A percentile compares a stretch with the other conserved stretches of the same genome.
Conservation (phyloP, 2,888 invertebrate species). For the Agonopterix arenella region DNA sequence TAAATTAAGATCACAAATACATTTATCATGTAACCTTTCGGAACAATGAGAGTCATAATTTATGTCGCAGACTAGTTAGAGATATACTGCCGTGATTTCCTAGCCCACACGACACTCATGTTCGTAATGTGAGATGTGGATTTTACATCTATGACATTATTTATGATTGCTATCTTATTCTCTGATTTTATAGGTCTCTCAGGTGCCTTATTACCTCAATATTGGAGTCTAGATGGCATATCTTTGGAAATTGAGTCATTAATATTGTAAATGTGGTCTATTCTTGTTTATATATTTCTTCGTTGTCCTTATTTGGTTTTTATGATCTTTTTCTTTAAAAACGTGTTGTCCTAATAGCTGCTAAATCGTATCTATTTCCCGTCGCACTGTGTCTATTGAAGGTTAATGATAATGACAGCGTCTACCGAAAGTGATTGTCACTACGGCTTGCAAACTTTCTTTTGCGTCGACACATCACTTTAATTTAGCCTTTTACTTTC, state of each 20-base stretch:
- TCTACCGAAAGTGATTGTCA: background rate
- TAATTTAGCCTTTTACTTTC: conserved; percentile 6
- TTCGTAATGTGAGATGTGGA: conserved; percentile 43
- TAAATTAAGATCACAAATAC: conserved; percentile 46
- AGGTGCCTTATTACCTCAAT: background rate
- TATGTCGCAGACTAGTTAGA: conserved; percentile 24
- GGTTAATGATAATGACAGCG: background rate
- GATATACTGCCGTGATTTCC: conserved; percentile 30
- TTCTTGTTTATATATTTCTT: too few relatives aligned
- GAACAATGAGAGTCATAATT: conserved; percentile 55
- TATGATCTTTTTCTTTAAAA: too few relatives aligned
- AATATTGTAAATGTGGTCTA: too few relatives aligned
- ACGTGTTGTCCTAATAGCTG: too few relatives aligned
- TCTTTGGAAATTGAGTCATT: too few relatives aligned
- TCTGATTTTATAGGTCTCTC: background rate
- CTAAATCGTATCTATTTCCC: too few relatives aligned
- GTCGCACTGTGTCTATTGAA: too few relatives aligned
- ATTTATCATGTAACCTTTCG: conserved; percentile 56
- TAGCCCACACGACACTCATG: conserved; percentile 49
- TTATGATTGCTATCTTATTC: conserved; percentile 16
- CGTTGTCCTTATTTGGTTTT: too few relatives aligned
- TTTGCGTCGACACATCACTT: background rate
- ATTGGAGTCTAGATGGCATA: too few relatives aligned
- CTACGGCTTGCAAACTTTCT: conserved; percentile 1
- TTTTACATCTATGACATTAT: conserved; percentile 53